Evolutionary conservation across 2,888 invertebrate species (phyloP), one percentile per base, ranked within the genome.

Genomic region (Ichneumoninae sp.): DNA sequence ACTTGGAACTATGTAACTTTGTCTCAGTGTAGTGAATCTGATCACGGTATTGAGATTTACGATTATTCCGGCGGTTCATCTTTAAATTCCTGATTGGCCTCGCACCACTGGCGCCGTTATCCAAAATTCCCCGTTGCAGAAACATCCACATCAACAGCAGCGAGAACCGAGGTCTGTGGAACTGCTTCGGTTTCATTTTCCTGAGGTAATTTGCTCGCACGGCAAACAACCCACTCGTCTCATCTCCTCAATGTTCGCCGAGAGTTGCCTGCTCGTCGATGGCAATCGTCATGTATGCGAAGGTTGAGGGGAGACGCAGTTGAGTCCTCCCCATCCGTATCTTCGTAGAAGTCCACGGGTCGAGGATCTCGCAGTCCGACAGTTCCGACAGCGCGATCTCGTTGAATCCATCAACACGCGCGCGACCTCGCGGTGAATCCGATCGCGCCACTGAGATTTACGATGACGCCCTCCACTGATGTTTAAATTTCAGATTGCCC

Each of bases 401-500:
- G 75, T 57, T 22, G 70, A 79, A 81, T 82, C 33, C 65, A 40
- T 70, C 75, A 54, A 82, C 79, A 82, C 71, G 78, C 76, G 78
- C 76, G 65, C 70, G 65, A 62, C 68, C 60, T 82, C 68, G 72
- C 50, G 72, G 52, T 66, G 76, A 62, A 60, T 66, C 44, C 65
- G 79, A 80, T 82, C 72, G 80, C 82, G 8, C n/a, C 65, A 68
- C 62, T 60, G 75, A 72, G 76, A 85, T 82, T 82, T 69, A 82
- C 76, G 82, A 72, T 78, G 54, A 79, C 68, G 30, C 57, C 60
- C 80, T 16, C 16, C 36, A 84, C 82, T 76, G 82, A 84, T 75
- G 82, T 82, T 79, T 60, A 62, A 75, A 80, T 75, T 40, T 70
- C 60, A 78, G 70, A 66, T 79, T 71, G 75, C 33, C 68, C 22